phyloP scores from a whole-genome alignment of 2,888 invertebrate genomes.

The Drosophila putrida region DNA sequence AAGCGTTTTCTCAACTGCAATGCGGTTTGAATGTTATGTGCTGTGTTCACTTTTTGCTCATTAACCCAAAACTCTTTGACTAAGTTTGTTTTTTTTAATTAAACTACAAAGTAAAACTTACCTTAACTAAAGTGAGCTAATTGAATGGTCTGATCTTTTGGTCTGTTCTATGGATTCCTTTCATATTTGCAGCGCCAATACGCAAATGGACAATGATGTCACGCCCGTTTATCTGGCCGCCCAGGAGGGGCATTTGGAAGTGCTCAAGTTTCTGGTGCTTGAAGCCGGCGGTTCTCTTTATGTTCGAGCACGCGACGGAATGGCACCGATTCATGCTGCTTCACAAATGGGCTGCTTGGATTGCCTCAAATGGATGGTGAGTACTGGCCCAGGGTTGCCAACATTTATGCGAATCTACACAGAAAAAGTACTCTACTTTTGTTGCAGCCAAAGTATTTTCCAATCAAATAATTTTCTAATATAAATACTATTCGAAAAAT shows the following conservation, averaged over 20 bases:
- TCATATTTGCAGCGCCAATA: slow-evolving; percentile 90
- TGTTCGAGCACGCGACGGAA: slow-evolving; percentile 94
- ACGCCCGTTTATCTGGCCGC: slow-evolving; percentile 95
- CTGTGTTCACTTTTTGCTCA: slow-evolving; percentile 49
- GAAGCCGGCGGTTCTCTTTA: slow-evolving; percentile 94
- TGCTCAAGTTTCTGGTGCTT: slow-evolving; percentile 93
- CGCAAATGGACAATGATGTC: slow-evolving; percentile 96
- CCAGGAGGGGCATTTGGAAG: slow-evolving; percentile 94
- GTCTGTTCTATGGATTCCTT: slow-evolving; percentile 9
- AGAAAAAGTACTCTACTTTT: no score
- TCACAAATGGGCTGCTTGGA: slow-evolving; percentile 95
- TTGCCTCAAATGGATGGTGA: slow-evolving; percentile 96
- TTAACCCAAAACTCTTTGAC: slow-evolving; percentile 27
- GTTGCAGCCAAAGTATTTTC: no score
- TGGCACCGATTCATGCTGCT: slow-evolving; percentile 96
- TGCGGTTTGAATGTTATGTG: slow-evolving; percentile 17
- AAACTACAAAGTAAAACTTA: background rate
- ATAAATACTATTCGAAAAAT: no score
- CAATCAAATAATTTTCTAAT: no score
- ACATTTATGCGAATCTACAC: background rate
- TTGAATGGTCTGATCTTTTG: slow-evolving; percentile 23
- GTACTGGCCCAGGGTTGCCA: slow-evolving; percentile 43
- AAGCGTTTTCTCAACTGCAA: slow-evolving; percentile 20
- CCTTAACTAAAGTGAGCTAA: slow-evolving; percentile 32
- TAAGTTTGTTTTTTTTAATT: slow-evolving; percentile 20